These are phyloP conservation scores for Chloebia gouldiae DNA, from an alignment of 2,113 vertebrate species.

Conservation along the genomic window DNA sequence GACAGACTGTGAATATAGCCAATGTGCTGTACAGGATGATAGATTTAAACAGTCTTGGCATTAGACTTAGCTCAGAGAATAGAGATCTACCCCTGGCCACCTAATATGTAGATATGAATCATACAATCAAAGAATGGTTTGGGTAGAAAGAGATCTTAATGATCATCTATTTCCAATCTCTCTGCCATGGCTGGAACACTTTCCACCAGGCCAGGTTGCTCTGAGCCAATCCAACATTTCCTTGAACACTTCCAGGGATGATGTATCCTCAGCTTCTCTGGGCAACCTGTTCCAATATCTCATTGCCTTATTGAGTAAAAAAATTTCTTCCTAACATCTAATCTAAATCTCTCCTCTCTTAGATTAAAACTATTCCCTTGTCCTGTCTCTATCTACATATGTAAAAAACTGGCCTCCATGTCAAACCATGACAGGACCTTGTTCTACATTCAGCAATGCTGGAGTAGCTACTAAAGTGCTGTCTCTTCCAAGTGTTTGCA, in stretches of 20 bases:
- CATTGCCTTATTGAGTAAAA: neutral
- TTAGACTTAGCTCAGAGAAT: neutral
- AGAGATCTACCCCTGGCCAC: neutral
- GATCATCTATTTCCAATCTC: neutral
- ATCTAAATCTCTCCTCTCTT: neutral
- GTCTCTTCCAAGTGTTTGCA: neutral
- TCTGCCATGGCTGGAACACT: neutral
- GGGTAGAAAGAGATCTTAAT: neutral
- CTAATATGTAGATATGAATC: neutral
- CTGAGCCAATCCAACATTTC: neutral
- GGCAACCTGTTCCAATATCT: neutral
- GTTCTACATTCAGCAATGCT: neutral
- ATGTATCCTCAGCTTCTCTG: neutral
- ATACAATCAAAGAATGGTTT: neutral
- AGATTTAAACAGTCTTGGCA: neutral
- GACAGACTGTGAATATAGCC: neutral
- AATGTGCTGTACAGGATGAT: neutral
- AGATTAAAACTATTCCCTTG: neutral
- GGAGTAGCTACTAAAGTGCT: neutral
- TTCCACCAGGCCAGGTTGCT: neutral
- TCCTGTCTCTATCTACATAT: neutral
- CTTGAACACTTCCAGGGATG: neutral
- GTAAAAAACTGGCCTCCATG: neutral
- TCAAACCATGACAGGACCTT: no score
- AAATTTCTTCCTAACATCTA: neutral